These are phyloP conservation scores for Petroica traversi DNA, from an alignment of 2,113 vertebrate genomes.

Conservation along the genomic window DNA sequence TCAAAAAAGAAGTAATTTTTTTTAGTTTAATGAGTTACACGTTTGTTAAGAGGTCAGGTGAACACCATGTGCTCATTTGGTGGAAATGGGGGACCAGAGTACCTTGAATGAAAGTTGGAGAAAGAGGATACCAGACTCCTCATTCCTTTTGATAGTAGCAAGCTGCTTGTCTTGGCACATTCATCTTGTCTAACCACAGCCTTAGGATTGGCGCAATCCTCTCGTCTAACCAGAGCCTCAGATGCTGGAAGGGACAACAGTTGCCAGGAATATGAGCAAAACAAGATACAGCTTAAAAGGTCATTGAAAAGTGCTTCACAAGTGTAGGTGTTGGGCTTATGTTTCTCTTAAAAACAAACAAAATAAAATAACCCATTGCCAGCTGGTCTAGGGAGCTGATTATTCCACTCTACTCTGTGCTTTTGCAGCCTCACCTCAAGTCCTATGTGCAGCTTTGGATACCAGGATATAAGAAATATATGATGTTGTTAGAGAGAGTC, in stretches of 20 bases:
- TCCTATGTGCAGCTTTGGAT: neutral
- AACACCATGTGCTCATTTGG: neutral
- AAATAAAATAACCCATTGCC: neutral
- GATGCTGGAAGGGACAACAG: neutral
- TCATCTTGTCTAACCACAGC: neutral
- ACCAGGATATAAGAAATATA: neutral
- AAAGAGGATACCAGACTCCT: neutral
- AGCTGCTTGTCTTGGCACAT: neutral
- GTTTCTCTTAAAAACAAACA: neutral
- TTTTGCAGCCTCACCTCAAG: neutral
- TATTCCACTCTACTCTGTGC: fast-evolving
- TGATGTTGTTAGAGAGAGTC: neutral
- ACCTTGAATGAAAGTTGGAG: neutral
- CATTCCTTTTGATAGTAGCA: neutral
- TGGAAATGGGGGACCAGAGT: neutral
- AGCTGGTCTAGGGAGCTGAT: neutral
- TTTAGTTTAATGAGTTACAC: neutral
- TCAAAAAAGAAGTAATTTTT: neutral
- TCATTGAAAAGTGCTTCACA: neutral
- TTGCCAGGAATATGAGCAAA: neutral
- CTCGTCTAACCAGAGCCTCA: neutral
- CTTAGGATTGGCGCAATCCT: neutral
- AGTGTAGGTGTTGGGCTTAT: neutral
- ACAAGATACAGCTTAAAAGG: neutral
- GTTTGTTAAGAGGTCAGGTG: neutral